Percentiles rank a stretch among this genome's conserved stretches.
phyloP scores from a whole-genome alignment of 37 sponge, comb jelly and placozoan genomes.

The Geodia barretti region DNA sequence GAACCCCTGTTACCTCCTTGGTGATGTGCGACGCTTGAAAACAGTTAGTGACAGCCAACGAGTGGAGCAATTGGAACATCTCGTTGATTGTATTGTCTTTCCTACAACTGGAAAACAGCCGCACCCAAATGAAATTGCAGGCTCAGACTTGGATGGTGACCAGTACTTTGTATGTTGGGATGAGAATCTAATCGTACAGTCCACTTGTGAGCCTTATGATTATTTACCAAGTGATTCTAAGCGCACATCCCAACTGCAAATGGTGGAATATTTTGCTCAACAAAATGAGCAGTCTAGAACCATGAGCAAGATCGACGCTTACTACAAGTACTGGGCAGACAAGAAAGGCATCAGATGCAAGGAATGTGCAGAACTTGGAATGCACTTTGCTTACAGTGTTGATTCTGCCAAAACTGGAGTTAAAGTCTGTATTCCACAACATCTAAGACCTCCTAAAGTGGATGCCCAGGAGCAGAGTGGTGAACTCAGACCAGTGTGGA shows the following conservation, averaged over 20 bases:
- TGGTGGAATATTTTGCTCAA: constrained; percentile 67
- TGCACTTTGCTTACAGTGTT: constrained; percentile 63
- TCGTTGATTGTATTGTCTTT: constrained; percentile 85
- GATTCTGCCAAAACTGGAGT: constrained; percentile 81
- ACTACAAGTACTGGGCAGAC: constrained; percentile 75
- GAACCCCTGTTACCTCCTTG: constrained; percentile 79
- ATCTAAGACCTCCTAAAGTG: constrained; percentile 42
- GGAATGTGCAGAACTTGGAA: constrained; percentile 71
- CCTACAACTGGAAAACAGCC: constrained; percentile 73
- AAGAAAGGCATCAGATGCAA: constrained; percentile 37
- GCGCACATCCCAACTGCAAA: not conserved
- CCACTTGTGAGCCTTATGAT: constrained; percentile 44
- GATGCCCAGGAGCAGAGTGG: not conserved
- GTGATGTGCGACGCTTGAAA: constrained; percentile 69
- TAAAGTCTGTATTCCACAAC: constrained; percentile 33
- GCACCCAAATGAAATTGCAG: constrained; percentile 82
- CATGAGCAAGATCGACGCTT: constrained; percentile 69
- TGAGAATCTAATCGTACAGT: constrained; percentile 51
- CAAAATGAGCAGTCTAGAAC: constrained; percentile 35
- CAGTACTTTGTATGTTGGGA: constrained; percentile 89
- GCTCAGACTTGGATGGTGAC: constrained; percentile 88
- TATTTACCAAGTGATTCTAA: constrained; percentile 40
- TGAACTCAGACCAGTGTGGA: constrained; percentile 42
- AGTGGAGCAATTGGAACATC: constrained; percentile 37
- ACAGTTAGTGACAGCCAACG: constrained; percentile 40